Percentiles rank a stretch among this genome's conserved stretches.
Evolutionary conservation across 2,797 vertebrate species (phyloP).

Genomic region (Falco novaeseelandiae): DNA sequence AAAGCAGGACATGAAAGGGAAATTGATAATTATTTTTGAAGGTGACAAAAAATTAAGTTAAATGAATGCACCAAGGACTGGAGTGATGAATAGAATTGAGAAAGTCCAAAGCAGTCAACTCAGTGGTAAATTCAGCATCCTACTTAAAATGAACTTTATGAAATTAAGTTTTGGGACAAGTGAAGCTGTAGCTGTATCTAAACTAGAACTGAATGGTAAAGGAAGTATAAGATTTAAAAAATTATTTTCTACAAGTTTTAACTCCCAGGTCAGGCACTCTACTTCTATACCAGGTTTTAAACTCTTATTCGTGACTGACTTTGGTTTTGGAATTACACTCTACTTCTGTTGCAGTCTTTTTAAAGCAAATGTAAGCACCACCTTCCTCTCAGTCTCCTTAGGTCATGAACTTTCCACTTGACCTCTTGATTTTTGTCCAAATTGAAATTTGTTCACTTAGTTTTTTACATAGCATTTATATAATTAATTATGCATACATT

Average conservation of each 20-base stretch:
- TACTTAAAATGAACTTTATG: background rate
- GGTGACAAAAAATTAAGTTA: conserved; percentile 22
- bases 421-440: background rate
- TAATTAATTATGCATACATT: background rate
- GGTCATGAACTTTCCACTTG: background rate
- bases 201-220: background rate
- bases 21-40: conserved; percentile 19
- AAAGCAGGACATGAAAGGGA: background rate
- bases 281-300: background rate
- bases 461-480: background rate
- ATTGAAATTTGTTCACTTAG: background rate
- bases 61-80: background rate
- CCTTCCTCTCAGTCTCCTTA: background rate
- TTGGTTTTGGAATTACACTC: background rate
- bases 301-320: background rate
- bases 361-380: background rate
- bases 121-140: background rate
- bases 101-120: background rate
- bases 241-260: background rate
- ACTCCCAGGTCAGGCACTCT: background rate
- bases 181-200: background rate
- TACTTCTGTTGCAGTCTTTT: background rate
- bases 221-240: background rate
- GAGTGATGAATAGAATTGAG: background rate
- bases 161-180: background rate